phyloP scores from a whole-genome alignment of 2,113 vertebrate genomes.

The Alexandromys fortis region DNA sequence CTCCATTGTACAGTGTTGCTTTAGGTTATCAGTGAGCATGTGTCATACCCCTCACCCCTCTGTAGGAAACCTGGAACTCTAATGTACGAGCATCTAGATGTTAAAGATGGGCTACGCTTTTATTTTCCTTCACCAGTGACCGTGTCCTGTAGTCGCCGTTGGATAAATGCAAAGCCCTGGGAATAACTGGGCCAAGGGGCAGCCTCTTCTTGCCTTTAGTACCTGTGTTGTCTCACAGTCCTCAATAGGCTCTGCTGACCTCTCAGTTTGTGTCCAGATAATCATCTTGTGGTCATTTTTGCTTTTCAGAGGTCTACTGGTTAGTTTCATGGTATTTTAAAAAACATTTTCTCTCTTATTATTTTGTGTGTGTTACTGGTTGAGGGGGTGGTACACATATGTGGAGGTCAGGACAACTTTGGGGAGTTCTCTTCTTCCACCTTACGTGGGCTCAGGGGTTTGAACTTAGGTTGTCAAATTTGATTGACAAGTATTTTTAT shows the following conservation, averaged over 20 bases:
- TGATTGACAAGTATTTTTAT: neutral
- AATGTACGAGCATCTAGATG: neutral
- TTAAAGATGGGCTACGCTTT: neutral
- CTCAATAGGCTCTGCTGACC: too few species aligned
- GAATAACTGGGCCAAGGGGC: neutral
- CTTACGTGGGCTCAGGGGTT: too few species aligned
- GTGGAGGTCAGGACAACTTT: neutral
- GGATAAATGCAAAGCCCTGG: conserved; percentile 19
- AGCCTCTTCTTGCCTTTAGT: too few species aligned
- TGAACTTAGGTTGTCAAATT: neutral
- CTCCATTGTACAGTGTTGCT: neutral
- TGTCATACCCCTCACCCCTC: neutral
- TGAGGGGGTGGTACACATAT: neutral
- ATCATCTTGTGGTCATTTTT: too few species aligned
- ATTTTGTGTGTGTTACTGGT: neutral
- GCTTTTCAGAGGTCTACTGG: too few species aligned
- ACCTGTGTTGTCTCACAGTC: too few species aligned
- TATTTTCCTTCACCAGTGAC: neutral
- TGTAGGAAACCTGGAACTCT: neutral
- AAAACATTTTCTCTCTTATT: neutral
- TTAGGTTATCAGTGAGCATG: neutral
- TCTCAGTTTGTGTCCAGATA: too few species aligned
- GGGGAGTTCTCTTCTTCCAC: neutral
- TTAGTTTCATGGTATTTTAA: too few species aligned
- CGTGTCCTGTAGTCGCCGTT: neutral